Evolutionary conservation across 2,888 invertebrate species (phyloP).

Genomic region (Agriopis aurantiaria): DNA sequence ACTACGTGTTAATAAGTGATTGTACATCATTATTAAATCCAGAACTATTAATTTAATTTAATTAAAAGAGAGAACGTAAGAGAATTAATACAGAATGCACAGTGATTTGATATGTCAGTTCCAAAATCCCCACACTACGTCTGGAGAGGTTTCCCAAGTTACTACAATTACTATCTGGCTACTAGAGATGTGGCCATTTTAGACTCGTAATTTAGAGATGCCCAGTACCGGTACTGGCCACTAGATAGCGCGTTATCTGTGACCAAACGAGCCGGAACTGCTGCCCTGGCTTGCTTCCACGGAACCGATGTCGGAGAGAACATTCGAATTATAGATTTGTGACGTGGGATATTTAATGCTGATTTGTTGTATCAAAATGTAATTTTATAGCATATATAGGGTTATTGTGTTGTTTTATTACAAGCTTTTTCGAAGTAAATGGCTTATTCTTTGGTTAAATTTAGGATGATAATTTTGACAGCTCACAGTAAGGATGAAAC

Average conservation of each 20-base stretch:
- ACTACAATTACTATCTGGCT: neutral
- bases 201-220: constrained; percentile 23
- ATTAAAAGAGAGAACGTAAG: too few relatives aligned
- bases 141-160: neutral
- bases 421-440: neutral
- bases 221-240: constrained; percentile 40
- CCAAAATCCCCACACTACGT: neutral
- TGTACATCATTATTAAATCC: too few relatives aligned
- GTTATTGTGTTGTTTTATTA: neutral
- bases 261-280: constrained; percentile 50
- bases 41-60: too few relatives aligned
- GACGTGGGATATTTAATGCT: constrained; percentile 4
- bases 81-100: too few relatives aligned
- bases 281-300: constrained; percentile 55
- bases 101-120: too few relatives aligned
- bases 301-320: constrained; percentile 44
- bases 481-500: too few relatives aligned
- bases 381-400: neutral
- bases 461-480: constrained; percentile 16
- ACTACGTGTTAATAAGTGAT: too few relatives aligned
- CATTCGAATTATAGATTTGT: constrained; percentile 20
- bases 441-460: too few relatives aligned
- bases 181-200: neutral
- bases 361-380: constrained; percentile 12
- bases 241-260: constrained; percentile 58